Evolutionary conservation across 2,888 invertebrate genomes (phyloP), one percentile per base, ranked within the genome.

Genomic region (Fragum sueziense): DNA sequence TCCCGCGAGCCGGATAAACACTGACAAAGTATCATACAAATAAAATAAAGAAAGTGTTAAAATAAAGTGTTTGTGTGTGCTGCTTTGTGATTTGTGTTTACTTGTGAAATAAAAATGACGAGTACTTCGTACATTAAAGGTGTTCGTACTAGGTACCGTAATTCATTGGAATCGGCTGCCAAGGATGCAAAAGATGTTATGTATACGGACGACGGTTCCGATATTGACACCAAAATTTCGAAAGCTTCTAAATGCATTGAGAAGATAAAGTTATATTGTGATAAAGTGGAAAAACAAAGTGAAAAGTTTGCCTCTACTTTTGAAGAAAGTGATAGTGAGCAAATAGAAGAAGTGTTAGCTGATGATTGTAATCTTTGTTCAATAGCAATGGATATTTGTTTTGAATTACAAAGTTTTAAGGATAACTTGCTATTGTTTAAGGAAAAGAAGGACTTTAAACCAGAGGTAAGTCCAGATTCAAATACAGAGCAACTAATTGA

Each of bases 81-180:
- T n/a, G n/a, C 57, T 57, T 57, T 27, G 57, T 57, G 25, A 25
- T 57, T n/a, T 25, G 57, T 57, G 57, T 27, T 57, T 57, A 57
- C 25, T 25, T 3, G 25, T 57, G 2, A 25, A n/a, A 52, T n/a
- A 14, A 27, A 27, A 25, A 27, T 57, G 29, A 20, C 25, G 3
- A 25, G 57, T 22, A 27, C 11, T 11, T 27, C 57, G 25, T 51
- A 41, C 20, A 29, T 70, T 33, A 57, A 54, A 57, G 57, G 57
- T 31, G 57, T 70, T 9, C 29, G 7, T 7, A 70, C 70, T 14
- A 54, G 70, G 57, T 57, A 34, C 31, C 57, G 34, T 29, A 31
- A 57, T 54, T 22, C 34, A 17, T 70, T 70, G 31, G 33, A 57
- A 27, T 52, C 17, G n/a, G 70, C 51, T 29, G 34, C 57, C 11